Evolutionary conservation across 2,113 vertebrate genomes (phyloP).

Genomic region (Lonchura striata): DNA sequence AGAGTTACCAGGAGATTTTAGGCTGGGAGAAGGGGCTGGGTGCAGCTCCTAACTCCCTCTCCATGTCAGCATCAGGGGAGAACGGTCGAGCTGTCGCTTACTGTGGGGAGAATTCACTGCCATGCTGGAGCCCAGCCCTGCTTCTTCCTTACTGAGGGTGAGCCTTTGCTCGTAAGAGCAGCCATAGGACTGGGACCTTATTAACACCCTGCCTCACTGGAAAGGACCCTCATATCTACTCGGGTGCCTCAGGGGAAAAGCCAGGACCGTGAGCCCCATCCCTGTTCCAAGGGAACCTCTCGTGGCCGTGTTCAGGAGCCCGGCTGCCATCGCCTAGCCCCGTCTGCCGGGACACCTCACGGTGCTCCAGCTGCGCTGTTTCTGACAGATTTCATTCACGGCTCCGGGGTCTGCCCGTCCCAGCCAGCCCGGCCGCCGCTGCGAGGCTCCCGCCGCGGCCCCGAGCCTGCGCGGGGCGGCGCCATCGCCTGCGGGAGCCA

Average conservation of each 20-base stretch:
- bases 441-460: background rate
- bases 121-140: background rate
- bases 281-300: background rate
- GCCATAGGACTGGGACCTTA: rapidly evolving
- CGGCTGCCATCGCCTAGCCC: rapidly evolving
- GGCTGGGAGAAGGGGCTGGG: background rate
- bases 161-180: background rate
- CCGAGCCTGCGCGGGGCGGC: rapidly evolving
- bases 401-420: rapidly evolving
- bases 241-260: background rate
- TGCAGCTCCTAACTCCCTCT: background rate
- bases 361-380: rapidly evolving
- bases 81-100: rapidly evolving
- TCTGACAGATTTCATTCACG: too few species aligned
- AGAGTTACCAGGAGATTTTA: background rate
- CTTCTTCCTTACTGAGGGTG: background rate
- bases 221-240: background rate
- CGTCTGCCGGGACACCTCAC: rapidly evolving
- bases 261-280: rapidly evolving
- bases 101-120: background rate
- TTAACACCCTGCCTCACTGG: background rate
- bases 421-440: rapidly evolving
- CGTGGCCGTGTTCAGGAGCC: rapidly evolving
- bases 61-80: too few species aligned
- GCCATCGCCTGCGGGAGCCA: too few species aligned